phyloP scores from a whole-genome alignment of 2,113 vertebrate species.

The Eurypyga helias region DNA sequence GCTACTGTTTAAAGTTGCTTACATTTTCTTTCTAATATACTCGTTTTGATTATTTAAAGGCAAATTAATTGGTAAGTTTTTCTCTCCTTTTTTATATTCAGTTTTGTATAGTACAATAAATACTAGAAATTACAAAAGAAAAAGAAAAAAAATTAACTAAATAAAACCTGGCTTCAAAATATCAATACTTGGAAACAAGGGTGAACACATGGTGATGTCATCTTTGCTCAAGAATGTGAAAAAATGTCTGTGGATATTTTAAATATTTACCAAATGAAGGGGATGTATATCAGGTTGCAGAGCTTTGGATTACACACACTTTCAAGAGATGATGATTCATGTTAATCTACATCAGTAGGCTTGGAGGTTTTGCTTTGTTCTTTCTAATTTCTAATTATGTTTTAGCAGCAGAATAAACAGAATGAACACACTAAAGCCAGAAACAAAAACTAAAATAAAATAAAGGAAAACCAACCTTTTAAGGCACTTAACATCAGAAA shows the following conservation, averaged over 20 bases:
- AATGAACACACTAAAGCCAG: slow-evolving; percentile 14
- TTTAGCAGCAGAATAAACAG: slow-evolving; percentile 51
- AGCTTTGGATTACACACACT: slow-evolving; percentile 2
- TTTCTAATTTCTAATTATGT: slow-evolving; percentile 60
- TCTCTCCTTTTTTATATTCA: not conserved
- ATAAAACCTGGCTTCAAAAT: slow-evolving; percentile 3
- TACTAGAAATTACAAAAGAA: slow-evolving; percentile 4
- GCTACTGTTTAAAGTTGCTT: slow-evolving; percentile 19
- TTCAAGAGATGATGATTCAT: slow-evolving; percentile 43
- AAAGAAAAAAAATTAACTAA: slow-evolving; percentile 58
- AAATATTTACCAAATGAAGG: slow-evolving; percentile 55
- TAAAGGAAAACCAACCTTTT: slow-evolving; percentile 55
- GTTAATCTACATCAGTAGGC: slow-evolving; percentile 1
- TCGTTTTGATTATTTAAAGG: slow-evolving; percentile 47
- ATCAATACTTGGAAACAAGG: slow-evolving; percentile 18
- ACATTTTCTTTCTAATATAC: slow-evolving; percentile 40
- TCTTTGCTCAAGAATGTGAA: slow-evolving; percentile 34
- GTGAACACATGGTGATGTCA: not conserved
- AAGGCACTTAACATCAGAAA: slow-evolving; percentile 59
- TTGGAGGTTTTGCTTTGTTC: slow-evolving; percentile 40
- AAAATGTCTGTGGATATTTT: slow-evolving; percentile 40
- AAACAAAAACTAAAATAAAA: slow-evolving; percentile 25
- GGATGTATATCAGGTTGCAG: not conserved
- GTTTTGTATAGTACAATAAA: not conserved
- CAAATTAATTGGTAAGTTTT: not conserved